Evolutionary conservation across 92 coral and sea anemone species (phyloP).

Genomic region (Palythoa grandis): DNA sequence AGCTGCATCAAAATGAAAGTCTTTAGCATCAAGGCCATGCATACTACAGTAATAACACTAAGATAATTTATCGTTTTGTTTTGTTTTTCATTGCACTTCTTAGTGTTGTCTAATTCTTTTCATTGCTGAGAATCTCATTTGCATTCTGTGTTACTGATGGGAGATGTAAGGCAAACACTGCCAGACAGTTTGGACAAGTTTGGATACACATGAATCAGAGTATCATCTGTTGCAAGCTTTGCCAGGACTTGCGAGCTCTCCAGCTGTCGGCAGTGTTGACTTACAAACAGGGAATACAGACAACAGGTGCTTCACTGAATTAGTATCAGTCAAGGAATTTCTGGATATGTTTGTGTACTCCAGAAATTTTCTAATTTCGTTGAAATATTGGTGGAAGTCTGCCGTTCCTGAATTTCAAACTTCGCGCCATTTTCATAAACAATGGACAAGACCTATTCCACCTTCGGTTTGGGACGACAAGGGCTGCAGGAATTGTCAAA

Average conservation of each 20-base stretch:
- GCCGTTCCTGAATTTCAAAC: not conserved
- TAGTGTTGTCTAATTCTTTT: not conserved
- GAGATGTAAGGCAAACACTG: not conserved
- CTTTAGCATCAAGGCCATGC: not conserved
- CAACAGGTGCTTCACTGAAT: not conserved
- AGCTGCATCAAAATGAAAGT: not conserved
- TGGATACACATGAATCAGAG: not conserved
- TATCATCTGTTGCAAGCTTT: not conserved
- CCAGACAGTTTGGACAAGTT: not conserved
- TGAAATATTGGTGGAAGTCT: slow-evolving; percentile 1
- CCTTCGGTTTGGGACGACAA: not conserved
- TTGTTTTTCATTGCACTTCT: not conserved
- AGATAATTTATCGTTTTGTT: not conserved
- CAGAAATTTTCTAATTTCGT: not conserved
- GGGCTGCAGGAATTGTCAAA: not conserved
- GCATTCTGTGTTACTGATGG: not conserved
- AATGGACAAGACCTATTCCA: not conserved
- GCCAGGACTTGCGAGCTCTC: too few species aligned
- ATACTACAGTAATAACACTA: not conserved
- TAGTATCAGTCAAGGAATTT: not conserved
- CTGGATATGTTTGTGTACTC: not conserved
- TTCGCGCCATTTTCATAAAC: not conserved
- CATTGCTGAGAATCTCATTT: not conserved
- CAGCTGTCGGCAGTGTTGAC: too few species aligned
- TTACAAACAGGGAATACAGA: too few species aligned